Evolutionary conservation across 2,888 invertebrate species (phyloP).

Genomic region (Melinaea marsaeus): DNA sequence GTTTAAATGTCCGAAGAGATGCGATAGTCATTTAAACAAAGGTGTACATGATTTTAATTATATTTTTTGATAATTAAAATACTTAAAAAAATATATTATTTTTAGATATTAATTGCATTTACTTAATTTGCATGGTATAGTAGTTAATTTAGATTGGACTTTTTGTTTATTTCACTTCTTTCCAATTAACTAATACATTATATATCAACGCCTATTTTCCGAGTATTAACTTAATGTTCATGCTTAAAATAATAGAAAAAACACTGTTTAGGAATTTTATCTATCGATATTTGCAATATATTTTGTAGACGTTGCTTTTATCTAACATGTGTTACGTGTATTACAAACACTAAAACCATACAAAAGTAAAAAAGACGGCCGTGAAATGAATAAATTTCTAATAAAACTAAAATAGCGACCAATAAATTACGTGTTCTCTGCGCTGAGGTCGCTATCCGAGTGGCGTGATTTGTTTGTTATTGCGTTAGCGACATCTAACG

Average conservation of each 20-base stretch:
- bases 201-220: too few species aligned
- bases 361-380: slow-evolving; percentile 9
- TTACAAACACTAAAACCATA: slow-evolving; percentile 15
- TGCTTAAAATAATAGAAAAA: too few species aligned
- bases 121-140: too few species aligned
- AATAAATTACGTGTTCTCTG: slow-evolving; percentile 40
- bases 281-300: not conserved
- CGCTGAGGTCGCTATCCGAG: slow-evolving; percentile 40
- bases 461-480: slow-evolving; percentile 59
- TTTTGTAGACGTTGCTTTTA: not conserved
- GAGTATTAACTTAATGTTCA: too few species aligned
- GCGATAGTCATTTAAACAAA: slow-evolving; percentile 2
- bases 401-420: slow-evolving; percentile 38
- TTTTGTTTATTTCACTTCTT: too few species aligned
- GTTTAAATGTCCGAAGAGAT: not conserved
- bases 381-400: slow-evolving; percentile 16
- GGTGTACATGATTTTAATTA: not conserved
- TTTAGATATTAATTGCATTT: too few species aligned
- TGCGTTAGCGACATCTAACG: slow-evolving; percentile 53
- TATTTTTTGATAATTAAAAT: too few species aligned
- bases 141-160: too few species aligned
- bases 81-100: too few species aligned
- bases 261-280: too few species aligned
- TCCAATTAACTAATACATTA: too few species aligned
- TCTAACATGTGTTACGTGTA: slow-evolving; percentile 9